Percentiles rank a stretch among this genome's conserved stretches.
Conservation (phyloP, 2,888 invertebrate species). For the Hypsopygia costalis region DNA sequence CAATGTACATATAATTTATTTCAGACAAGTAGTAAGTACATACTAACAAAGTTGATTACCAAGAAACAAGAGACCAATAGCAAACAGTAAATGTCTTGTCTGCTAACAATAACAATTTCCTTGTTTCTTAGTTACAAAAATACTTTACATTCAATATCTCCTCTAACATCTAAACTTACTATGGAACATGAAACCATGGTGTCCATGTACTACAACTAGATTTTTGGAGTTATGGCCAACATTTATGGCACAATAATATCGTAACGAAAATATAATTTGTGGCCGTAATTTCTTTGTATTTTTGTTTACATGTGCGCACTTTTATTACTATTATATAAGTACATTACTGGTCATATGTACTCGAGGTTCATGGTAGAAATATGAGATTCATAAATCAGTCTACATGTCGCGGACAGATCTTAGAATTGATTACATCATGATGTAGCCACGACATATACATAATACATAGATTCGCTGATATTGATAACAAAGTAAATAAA, state of each 20-base stretch:
- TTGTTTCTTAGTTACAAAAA: constrained; percentile 11
- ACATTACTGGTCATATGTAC: background rate
- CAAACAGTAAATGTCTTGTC: background rate
- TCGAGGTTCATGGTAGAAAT: background rate
- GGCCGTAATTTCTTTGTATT: background rate
- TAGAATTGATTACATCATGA: too few relatives aligned
- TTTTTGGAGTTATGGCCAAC: background rate
- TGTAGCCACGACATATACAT: too few relatives aligned
- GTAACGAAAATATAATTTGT: constrained; percentile 25
- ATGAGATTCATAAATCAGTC: background rate
- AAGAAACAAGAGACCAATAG: constrained; percentile 13
- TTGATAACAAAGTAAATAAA: too few relatives aligned
- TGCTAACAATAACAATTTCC: background rate
- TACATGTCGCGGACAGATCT: too few relatives aligned
- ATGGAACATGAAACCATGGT: too few relatives aligned
- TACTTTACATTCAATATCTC: background rate
- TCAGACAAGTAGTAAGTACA: constrained; percentile 9
- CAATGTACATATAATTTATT: constrained; percentile 9
- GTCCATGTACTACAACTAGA: background rate
- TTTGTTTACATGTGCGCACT: background rate
- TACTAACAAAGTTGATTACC: constrained; percentile 11
- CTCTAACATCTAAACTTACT: too few relatives aligned
- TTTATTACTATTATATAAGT: constrained; percentile 6
- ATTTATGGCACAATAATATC: constrained; percentile 19
- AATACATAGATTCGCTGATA: too few relatives aligned